These are phyloP conservation scores for Luscinia luscinia DNA, from an alignment of 2,797 vertebrate species.

Conservation along the genomic window DNA sequence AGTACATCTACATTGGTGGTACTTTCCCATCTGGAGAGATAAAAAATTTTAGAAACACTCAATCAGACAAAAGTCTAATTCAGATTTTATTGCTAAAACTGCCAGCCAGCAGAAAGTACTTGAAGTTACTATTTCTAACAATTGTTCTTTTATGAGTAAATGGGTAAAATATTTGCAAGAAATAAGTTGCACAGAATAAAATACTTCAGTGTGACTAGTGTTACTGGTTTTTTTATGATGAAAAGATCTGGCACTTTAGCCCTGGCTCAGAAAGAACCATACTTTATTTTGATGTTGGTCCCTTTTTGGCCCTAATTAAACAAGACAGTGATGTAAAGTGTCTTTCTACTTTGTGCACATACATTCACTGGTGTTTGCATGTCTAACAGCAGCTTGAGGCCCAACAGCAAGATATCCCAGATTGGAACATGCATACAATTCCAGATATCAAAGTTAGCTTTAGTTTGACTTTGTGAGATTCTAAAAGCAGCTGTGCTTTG, in stretches of 20 bases:
- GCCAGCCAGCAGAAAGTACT: background rate
- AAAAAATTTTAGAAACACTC: background rate
- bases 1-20: background rate
- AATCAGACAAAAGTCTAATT: background rate
- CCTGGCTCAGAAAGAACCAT: background rate
- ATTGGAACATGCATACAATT: slow-evolving; percentile 65
- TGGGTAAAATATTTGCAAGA: background rate
- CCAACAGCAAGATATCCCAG: slow-evolving; percentile 35
- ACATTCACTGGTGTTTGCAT: slow-evolving; percentile 45
- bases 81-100: background rate
- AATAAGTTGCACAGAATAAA: background rate
- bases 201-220: background rate
- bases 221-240: background rate
- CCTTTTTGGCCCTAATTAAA: slow-evolving; percentile 72
- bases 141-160: background rate
- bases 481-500: slow-evolving; percentile 80
- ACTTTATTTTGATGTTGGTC: slow-evolving; percentile 47
- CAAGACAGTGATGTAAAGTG: slow-evolving; percentile 57
- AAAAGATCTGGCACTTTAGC: background rate
- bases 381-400: slow-evolving; percentile 52
- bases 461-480: slow-evolving; percentile 77
- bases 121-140: background rate
- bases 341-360: slow-evolving; percentile 17
- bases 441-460: slow-evolving; percentile 80
- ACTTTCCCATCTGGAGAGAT: background rate